These are phyloP conservation scores for Phrixothrix hirtus DNA, from an alignment of 2,888 invertebrate genomes.

Conservation along the genomic window DNA sequence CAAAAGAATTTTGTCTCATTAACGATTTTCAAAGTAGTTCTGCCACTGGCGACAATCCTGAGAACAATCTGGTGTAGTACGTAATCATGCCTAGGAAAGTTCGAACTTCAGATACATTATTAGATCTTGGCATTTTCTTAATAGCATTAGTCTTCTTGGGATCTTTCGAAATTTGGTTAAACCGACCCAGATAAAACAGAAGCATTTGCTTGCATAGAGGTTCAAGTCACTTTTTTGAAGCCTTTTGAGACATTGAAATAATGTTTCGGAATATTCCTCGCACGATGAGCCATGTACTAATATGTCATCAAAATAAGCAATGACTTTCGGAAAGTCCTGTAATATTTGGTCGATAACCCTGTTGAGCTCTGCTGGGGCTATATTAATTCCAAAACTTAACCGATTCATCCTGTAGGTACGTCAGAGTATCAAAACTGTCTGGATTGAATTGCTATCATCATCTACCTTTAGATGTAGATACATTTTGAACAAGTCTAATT, in stretches of 20 bases:
- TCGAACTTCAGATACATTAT: too few species aligned
- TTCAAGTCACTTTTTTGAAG: conserved; percentile 14
- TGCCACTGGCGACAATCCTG: not conserved
- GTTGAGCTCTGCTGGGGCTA: not conserved
- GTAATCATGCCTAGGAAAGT: not conserved
- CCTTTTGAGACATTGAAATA: conserved; percentile 5
- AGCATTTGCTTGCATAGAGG: conserved; percentile 8
- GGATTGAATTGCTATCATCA: not conserved
- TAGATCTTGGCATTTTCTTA: too few species aligned
- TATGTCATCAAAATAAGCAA: not conserved
- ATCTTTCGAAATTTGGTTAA: too few species aligned
- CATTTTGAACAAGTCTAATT: not conserved
- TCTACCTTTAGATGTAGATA: not conserved
- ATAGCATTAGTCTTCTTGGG: too few species aligned
- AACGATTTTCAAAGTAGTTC: too few species aligned
- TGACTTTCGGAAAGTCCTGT: too few species aligned
- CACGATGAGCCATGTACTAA: not conserved
- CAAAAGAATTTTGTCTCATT: too few species aligned
- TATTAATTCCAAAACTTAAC: not conserved
- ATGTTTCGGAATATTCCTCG: not conserved
- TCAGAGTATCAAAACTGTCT: not conserved
- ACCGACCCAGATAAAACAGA: not conserved
- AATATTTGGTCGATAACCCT: not conserved
- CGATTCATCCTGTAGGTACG: not conserved
- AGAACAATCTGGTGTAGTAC: not conserved